phyloP scores from a whole-genome alignment of 2,888 invertebrate species.

The Sarcophaga caerulescens region DNA sequence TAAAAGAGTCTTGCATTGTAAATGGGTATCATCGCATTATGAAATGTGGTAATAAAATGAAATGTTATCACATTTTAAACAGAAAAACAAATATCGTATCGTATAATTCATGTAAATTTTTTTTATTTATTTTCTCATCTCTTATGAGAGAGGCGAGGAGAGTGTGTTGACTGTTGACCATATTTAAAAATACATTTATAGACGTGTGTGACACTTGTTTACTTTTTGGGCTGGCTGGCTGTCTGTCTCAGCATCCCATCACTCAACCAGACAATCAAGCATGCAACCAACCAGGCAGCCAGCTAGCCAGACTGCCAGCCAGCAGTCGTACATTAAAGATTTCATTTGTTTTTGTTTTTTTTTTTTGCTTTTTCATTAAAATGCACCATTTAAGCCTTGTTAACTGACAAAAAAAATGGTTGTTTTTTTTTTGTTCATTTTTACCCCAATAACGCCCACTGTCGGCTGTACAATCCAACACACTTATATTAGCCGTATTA shows the following conservation, averaged over 20 bases:
- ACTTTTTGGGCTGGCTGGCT: background rate
- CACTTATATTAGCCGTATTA: conserved; percentile 42
- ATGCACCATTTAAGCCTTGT: conserved; percentile 51
- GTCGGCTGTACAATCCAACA: background rate
- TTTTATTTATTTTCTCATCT: background rate
- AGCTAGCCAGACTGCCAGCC: background rate
- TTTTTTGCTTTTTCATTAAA: background rate
- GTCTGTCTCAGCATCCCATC: conserved; percentile 34
- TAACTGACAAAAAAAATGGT: conserved; percentile 31
- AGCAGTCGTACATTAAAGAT: background rate
- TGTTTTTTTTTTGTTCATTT: conserved; percentile 8
- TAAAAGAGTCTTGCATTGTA: background rate
- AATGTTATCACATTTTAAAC: conserved; percentile 44
- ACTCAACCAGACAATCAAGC: conserved; percentile 8
- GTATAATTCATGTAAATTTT: conserved; percentile 55
- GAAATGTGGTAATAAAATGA: conserved; percentile 34
- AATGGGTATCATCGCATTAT: conserved; percentile 32
- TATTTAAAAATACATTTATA: conserved; percentile 3
- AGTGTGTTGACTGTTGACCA: conserved; percentile 26
- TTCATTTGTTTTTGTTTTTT: background rate
- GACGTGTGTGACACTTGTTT: conserved; percentile 44
- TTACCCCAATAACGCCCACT: conserved; percentile 48
- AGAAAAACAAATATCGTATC: conserved; percentile 48
- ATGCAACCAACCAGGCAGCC: background rate
- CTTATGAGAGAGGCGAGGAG: background rate